Evolutionary conservation across 2,888 invertebrate species (phyloP), one percentile per base, ranked within the genome.

Genomic region (Drosophila pseudotalamancana): DNA sequence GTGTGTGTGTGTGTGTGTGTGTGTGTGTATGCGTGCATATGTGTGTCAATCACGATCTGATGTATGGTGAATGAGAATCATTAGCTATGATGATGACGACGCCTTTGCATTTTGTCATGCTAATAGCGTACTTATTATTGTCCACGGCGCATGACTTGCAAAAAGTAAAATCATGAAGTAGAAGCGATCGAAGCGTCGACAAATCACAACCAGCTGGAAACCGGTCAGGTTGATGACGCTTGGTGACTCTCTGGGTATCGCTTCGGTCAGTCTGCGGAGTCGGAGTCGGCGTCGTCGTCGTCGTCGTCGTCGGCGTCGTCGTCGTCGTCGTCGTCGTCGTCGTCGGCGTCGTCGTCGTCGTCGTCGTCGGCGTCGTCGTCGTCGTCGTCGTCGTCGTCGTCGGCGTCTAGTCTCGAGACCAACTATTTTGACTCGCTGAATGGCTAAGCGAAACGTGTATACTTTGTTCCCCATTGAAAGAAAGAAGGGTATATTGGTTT

Each of bases 111-210:
- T 45, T 40, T 35, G 14, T 29, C 16, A 42, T 45, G 8, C 39
- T 37, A 50, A 66, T 49, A 19, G 46, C 35, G 29, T 45, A 39
- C 23, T 61, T 70, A 45, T 65, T 65, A 59, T 55, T 74, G 81
- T 55, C 64, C 49, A 74, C 29, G 55, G 74, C 42, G 67, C 83
- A 82, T 82, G 83, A 83, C 49, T 75, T 55, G 75, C 75, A 18
- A 25, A 50, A 19, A 43, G 32, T 25, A 57, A 12, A 16, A n/a
- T 8, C 35, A 48, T 46, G 21, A 37, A 19, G 55, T 48, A 59
- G 18, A 32, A 42, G 40, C 37, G 53, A 37, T 61, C 66, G 48
- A 43, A 55, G 34, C 54, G 56, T 45, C 66, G 54, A 69, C 67
- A 62, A 68, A 70, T 61, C 56, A 68, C 50, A 48, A 29, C 57